Conservation (phyloP, 2,888 invertebrate genomes). For the Fabriciana adippe region DNA sequence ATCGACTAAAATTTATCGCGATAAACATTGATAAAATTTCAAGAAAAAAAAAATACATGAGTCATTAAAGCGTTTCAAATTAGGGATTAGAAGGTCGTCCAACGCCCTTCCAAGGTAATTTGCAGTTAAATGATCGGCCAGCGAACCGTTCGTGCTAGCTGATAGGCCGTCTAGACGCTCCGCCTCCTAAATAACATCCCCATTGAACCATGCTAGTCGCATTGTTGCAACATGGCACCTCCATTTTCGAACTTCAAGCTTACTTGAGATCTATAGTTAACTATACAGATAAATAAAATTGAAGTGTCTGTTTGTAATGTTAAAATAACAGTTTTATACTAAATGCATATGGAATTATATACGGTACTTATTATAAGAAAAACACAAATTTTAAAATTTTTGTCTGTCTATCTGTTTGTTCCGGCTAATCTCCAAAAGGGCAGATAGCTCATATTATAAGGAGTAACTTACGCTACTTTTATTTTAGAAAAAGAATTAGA, state of each 20-base stretch:
- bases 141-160: constrained; percentile 43
- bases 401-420: no score
- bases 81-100: constrained; percentile 24
- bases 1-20: background rate
- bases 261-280: no score
- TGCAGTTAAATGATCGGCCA: constrained; percentile 41
- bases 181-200: constrained; percentile 38
- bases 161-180: constrained; percentile 50
- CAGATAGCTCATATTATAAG: no score
- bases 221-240: background rate
- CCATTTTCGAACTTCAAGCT: background rate
- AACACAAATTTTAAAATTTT: no score
- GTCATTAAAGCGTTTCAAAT: constrained; percentile 4
- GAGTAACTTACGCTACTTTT: no score
- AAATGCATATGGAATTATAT: no score
- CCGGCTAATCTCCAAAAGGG: no score
- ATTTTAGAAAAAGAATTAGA: no score
- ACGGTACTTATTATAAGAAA: no score
- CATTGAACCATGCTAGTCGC: constrained; percentile 19
- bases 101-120: constrained; percentile 30
- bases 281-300: no score
- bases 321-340: no score
- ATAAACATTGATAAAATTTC: background rate
- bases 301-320: no score
- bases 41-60: background rate